phyloP scores from a whole-genome alignment of 2,113 vertebrate genomes.

The Calidris pugnax region DNA sequence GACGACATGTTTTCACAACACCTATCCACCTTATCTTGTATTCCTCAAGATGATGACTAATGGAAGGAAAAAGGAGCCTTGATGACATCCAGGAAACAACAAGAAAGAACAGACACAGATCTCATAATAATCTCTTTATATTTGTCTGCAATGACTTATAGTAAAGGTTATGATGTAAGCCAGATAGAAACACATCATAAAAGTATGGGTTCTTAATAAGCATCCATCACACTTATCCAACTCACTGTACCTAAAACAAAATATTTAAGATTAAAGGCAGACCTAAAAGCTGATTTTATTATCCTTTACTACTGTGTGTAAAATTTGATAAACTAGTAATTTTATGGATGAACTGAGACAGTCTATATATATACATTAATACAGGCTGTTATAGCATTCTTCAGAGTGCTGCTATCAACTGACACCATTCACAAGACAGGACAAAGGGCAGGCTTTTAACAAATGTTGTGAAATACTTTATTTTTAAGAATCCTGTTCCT shows the following conservation, averaged over 20 bases:
- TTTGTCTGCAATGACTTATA: neutral
- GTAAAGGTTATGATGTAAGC: neutral
- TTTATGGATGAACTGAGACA: neutral
- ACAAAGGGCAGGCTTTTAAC: conserved; percentile 6
- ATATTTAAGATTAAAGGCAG: neutral
- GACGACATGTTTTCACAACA: neutral
- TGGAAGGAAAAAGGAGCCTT: neutral
- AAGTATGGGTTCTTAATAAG: neutral
- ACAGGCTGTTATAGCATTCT: neutral
- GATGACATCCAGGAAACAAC: neutral
- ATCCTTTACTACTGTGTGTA: neutral
- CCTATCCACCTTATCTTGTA: neutral
- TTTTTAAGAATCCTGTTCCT: conserved; percentile 54
- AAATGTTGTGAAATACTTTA: conserved; percentile 52
- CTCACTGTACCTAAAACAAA: neutral
- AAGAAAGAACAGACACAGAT: neutral
- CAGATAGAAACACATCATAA: neutral
- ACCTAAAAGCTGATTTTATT: neutral
- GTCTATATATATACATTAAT: neutral
- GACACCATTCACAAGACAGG: neutral
- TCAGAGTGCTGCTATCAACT: neutral
- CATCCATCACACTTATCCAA: neutral
- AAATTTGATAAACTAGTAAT: neutral
- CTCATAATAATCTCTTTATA: neutral
- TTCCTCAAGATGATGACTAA: neutral